These are phyloP conservation scores for Galeopsomyia nigrocyanea DNA, from an alignment of 2,888 invertebrate species.

Conservation along the genomic window DNA sequence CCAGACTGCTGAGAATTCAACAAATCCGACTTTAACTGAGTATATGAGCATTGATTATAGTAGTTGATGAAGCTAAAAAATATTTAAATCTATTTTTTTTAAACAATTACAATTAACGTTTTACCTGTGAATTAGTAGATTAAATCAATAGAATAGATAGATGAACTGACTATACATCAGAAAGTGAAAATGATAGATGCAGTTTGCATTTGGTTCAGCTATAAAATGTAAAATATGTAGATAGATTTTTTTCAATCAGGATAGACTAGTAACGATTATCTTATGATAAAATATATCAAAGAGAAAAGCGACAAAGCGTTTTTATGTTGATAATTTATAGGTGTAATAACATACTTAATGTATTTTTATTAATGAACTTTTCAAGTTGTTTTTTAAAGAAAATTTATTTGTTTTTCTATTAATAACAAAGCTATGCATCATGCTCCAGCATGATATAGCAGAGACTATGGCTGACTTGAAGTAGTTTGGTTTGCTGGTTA, in stretches of 20 bases:
- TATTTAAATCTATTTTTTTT: not conserved
- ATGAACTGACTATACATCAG: too few species aligned
- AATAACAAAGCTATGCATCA: conserved; percentile 37
- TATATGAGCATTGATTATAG: conserved; percentile 50
- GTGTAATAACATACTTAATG: conserved; percentile 9
- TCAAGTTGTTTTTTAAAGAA: conserved; percentile 27
- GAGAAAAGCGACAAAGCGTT: not conserved
- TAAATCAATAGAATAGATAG: too few species aligned
- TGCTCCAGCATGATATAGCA: conserved; percentile 25
- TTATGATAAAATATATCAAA: not conserved
- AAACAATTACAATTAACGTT: not conserved
- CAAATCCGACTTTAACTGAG: conserved; percentile 37
- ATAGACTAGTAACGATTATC: too few species aligned
- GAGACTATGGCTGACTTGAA: conserved; percentile 37
- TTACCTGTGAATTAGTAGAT: not conserved
- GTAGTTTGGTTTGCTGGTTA: conserved; percentile 28
- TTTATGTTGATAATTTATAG: conserved; percentile 7
- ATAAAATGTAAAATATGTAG: too few species aligned
- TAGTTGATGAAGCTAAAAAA: conserved; percentile 21
- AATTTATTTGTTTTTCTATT: conserved; percentile 35
- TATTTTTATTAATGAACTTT: not conserved
- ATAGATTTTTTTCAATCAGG: too few species aligned
- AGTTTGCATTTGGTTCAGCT: too few species aligned
- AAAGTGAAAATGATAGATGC: too few species aligned
- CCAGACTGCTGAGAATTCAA: conserved; percentile 46